A percentile compares a stretch with the other conserved stretches of the same genome.
Evolutionary conservation across 2,113 vertebrate species (phyloP).

Genomic region (Brachyistius frenatus): DNA sequence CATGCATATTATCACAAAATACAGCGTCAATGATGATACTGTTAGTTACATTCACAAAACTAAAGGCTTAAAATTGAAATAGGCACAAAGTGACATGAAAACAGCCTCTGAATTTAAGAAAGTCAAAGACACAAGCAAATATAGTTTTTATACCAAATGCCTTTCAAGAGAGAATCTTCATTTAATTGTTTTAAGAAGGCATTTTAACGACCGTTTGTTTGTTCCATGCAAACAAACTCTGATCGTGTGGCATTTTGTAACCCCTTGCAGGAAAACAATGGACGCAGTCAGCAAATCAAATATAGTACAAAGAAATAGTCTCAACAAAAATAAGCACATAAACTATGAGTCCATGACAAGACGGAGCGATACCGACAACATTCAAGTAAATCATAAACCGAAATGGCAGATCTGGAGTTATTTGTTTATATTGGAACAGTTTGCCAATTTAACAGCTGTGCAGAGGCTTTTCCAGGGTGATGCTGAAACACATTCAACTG

Average conservation of each 20-base stretch:
- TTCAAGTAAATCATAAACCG: neutral
- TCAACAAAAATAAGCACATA: neutral
- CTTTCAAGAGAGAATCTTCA: too few relatives aligned
- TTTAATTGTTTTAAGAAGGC: too few relatives aligned
- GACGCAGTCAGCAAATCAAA: neutral
- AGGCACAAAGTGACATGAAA: too few relatives aligned
- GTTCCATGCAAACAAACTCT: neutral
- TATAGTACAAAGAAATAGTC: neutral
- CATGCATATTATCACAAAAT: neutral
- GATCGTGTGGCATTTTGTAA: neutral
- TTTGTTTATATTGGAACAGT: neutral
- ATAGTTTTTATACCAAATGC: too few relatives aligned
- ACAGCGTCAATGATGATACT: neutral
- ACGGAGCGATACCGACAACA: neutral
- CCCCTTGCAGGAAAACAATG: neutral
- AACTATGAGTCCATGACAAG: neutral
- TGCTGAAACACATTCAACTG: slow-evolving; percentile 24
- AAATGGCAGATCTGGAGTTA: neutral
- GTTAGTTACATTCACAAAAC: neutral
- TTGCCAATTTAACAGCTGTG: slow-evolving; percentile 2
- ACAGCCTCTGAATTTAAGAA: too few relatives aligned
- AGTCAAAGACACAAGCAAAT: too few relatives aligned
- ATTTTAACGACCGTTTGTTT: neutral
- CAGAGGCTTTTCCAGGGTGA: neutral
- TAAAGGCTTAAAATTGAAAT: neutral